These are phyloP conservation scores for Acleris sparsana DNA, from an alignment of 2,888 invertebrate genomes.

Conservation along the genomic window DNA sequence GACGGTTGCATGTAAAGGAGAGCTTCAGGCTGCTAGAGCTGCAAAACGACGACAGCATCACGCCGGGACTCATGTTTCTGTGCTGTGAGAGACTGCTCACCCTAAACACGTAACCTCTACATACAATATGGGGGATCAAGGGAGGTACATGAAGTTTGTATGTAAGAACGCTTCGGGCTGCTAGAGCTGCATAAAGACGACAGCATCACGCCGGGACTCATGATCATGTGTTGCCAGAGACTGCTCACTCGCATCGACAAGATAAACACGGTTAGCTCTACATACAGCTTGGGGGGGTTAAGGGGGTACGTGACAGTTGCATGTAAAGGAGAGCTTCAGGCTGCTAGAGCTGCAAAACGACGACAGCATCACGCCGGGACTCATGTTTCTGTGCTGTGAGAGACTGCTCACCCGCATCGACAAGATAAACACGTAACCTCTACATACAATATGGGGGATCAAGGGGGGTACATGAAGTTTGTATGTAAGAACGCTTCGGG, in stretches of 20 bases:
- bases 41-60: too few species aligned
- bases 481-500: too few species aligned
- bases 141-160: too few species aligned
- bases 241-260: slow-evolving; percentile 82
- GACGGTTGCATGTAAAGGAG: slow-evolving; percentile 68
- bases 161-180: slow-evolving; percentile 86
- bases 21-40: too few species aligned
- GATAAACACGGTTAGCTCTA: slow-evolving; percentile 58
- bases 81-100: too few species aligned
- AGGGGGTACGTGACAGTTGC: too few species aligned
- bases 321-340: slow-evolving; percentile 86
- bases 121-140: too few species aligned
- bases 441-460: neutral
- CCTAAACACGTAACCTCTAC: slow-evolving; percentile 57
- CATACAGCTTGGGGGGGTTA: neutral
- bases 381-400: slow-evolving; percentile 94
- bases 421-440: slow-evolving; percentile 56
- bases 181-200: slow-evolving; percentile 93
- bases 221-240: slow-evolving; percentile 92
- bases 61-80: too few species aligned
- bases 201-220: slow-evolving; percentile 93
- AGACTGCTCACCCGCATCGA: slow-evolving; percentile 84
- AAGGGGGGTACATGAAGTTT: too few species aligned
- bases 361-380: slow-evolving; percentile 94
- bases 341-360: slow-evolving; percentile 92